These are phyloP conservation scores for Centrocercus urophasianus DNA, from an alignment of 2,113 vertebrate species.

Conservation along the genomic window DNA sequence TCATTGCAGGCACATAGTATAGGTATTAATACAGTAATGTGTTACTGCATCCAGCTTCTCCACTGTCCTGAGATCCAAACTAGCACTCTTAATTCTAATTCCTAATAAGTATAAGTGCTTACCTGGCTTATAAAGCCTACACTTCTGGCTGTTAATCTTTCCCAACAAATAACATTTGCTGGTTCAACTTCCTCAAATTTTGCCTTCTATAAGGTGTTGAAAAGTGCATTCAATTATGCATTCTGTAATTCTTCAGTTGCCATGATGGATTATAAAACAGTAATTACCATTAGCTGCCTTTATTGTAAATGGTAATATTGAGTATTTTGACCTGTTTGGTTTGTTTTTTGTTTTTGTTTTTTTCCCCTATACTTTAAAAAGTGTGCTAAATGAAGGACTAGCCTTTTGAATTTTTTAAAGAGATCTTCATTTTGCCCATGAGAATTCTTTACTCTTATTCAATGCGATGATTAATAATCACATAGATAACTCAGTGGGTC, in stretches of 20 bases:
- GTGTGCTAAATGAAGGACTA: not conserved
- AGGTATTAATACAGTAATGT: not conserved
- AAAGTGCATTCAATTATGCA: not conserved
- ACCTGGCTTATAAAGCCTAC: not conserved
- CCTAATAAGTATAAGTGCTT: not conserved
- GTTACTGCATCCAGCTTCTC: not conserved
- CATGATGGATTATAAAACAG: not conserved
- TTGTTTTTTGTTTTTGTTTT: not conserved
- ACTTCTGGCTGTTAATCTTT: not conserved
- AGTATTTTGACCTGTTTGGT: not conserved
- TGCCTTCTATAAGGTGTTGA: not conserved
- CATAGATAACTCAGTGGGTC: not conserved
- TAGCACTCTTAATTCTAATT: not conserved
- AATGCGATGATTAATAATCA: not conserved
- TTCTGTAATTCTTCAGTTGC: not conserved
- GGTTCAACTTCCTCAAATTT: not conserved
- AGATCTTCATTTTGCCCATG: not conserved
- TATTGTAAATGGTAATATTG: not conserved
- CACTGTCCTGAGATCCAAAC: not conserved
- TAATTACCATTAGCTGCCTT: not conserved
- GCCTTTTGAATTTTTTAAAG: not conserved
- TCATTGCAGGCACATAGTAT: not conserved
- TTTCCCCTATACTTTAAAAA: not conserved
- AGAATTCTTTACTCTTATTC: not conserved
- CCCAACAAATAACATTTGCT: not conserved